Percentiles rank a stretch among this genome's conserved stretches.
Conservation (phyloP, 2,888 invertebrate species). For the Plemyria rubiginata region DNA sequence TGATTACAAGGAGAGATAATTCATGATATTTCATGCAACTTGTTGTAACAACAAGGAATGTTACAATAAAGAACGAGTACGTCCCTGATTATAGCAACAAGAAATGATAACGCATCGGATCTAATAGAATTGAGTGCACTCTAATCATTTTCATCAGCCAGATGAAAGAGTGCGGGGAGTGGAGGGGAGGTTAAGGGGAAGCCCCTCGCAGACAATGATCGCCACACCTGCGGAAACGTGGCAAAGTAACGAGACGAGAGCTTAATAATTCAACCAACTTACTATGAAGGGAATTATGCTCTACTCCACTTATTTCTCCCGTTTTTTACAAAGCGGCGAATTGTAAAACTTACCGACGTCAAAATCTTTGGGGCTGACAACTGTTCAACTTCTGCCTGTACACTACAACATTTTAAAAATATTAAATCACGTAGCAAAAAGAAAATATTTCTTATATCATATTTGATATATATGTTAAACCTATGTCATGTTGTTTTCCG, state of each 20-base stretch:
- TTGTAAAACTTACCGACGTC: too few relatives aligned
- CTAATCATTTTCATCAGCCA: constrained; percentile 84
- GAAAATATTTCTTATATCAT: too few relatives aligned
- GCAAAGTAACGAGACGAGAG: constrained; percentile 81
- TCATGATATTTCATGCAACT: too few relatives aligned
- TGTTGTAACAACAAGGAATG: not conserved
- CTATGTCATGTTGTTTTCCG: too few relatives aligned
- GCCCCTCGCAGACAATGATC: constrained; percentile 64
- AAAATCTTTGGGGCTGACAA: too few relatives aligned
- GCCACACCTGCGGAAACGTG: constrained; percentile 83
- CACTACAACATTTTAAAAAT: too few relatives aligned
- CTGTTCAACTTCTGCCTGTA: too few relatives aligned
- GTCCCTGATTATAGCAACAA: not conserved
- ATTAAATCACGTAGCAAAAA: too few relatives aligned
- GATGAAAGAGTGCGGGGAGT: constrained; percentile 72
- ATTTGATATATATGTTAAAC: too few relatives aligned
- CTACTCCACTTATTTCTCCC: constrained; percentile 50
- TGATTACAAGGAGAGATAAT: too few relatives aligned
- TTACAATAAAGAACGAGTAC: too few relatives aligned
- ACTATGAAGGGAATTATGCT: constrained; percentile 54
- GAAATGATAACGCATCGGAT: constrained; percentile 12
- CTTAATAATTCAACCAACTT: constrained; percentile 78
- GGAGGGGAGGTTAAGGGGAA: constrained; percentile 47
- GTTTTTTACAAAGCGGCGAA: not conserved
- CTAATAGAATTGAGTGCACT: constrained; percentile 83